phyloP scores from a whole-genome alignment of 2,888 invertebrate genomes.

The Atethmia centrago region DNA sequence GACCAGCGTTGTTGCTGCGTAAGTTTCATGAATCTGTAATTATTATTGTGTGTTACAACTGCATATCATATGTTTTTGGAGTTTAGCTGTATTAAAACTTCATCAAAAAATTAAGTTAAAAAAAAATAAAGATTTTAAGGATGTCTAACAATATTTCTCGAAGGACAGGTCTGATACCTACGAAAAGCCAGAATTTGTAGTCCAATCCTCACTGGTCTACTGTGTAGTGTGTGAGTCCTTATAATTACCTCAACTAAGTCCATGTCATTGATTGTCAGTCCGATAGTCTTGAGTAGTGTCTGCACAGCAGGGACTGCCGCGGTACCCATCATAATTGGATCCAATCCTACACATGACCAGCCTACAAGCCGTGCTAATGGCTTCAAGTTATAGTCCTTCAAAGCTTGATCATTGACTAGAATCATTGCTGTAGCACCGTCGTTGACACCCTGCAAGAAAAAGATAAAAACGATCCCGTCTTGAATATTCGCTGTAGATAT shows the following conservation, averaged over 20 bases:
- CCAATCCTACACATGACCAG: slow-evolving; percentile 97
- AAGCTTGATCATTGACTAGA: slow-evolving; percentile 97
- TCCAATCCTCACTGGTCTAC: neutral
- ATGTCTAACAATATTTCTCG: too few relatives aligned
- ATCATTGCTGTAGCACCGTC: slow-evolving; percentile 79
- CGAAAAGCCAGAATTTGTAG: neutral
- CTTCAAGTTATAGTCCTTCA: slow-evolving; percentile 92
- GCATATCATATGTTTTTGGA: neutral
- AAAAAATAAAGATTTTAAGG: neutral
- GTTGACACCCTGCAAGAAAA: slow-evolving; percentile 17
- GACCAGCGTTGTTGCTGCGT: slow-evolving; percentile 25
- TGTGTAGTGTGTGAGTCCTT: neutral
- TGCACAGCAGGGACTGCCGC: slow-evolving; percentile 22
- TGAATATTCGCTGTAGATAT: neutral
- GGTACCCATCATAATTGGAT: slow-evolving; percentile 90
- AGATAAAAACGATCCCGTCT: neutral
- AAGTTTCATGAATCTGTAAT: slow-evolving; percentile 93
- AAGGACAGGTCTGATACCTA: neutral
- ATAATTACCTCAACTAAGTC: slow-evolving; percentile 36
- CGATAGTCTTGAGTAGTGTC: slow-evolving; percentile 13
- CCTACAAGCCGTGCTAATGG: slow-evolving; percentile 98
- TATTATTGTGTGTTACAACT: neutral
- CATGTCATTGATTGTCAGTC: slow-evolving; percentile 23
- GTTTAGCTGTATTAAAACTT: too few relatives aligned
- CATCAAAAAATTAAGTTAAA: neutral